Base-by-base conservation (phyloP, 2,888 invertebrate genomes). In the Lutraria lutraria region DNA sequence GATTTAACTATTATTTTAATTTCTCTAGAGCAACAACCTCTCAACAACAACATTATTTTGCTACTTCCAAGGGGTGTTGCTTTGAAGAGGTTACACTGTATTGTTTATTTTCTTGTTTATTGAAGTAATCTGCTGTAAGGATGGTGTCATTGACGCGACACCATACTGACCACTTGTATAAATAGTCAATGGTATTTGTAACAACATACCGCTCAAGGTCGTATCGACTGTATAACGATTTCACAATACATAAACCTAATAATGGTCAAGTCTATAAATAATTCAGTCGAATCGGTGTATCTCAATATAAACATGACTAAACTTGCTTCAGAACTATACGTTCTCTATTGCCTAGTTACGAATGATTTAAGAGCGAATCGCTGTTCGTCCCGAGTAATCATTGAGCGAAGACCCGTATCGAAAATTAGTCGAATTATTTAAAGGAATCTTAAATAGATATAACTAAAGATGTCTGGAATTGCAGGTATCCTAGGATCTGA, bases 401-500 rank as follows among this genome's bases (percentile, higher is more conserved):
- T 21, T 16, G n/a, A 60, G 60, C 21, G 19, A 21, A 60, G n/a
- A 0, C 4, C n/a, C 0, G 19, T n/a, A n/a, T 60, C 60, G 6
- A n/a, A n/a, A 60, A 15, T 19, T n/a, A 60, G 12, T n/a, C n/a
- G n/a, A 13, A 43, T 4, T 4, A 43, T 43, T 12, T 56, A 56
- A 60, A n/a, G 60, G 21, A 21, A n/a, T 60, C n/a, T 21, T 0
- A 60, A 16, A 19, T n/a, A 15, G 21, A 60, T 21, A 60, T 8
- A n/a, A 25, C 21, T 10, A 72, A 72, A 0, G 8, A 82, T 82
- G 82, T 60, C 82, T 29, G 82, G 82, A 25, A 82, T 82, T 15
- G 29, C 25, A 15, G 82, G 4, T 29, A 34, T 82, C 53, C 31
- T 82, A 8, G 82, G 82, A 60, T 25, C 29, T 15, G 82, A 82